Base-by-base conservation (phyloP, 2,888 invertebrate species). In the Panopea generosa region DNA sequence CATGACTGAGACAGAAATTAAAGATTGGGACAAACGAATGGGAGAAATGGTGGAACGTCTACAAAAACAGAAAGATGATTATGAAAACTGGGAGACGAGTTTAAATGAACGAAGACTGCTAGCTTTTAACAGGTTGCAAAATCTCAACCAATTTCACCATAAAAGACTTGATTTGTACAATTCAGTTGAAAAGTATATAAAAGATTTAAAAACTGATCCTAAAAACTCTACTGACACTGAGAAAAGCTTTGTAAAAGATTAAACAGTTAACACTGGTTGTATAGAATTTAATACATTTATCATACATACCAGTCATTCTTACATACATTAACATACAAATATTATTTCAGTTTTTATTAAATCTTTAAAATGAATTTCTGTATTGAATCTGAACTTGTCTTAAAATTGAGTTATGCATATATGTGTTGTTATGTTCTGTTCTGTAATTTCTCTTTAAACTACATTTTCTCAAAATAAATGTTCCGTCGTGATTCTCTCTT, bases 111-210 rank as follows among this genome's bases (percentile, higher is more conserved):
- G 77, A 4, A 66, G 67, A 60, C 62, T 67, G 16, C 24, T 29
- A 43, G 68, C 63, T 0, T 60, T 27, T 22, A 68, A 40, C 7
- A 62, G 63, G 63, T 38, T 77, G 20, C 52, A 68, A 26, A 62
- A 68, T n/a, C 53, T 77, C 2, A 40, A 63, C 22, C 50, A 24
- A 24, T 72, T 62, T 68, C 71, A 71, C 24, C 45, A 53, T 26
- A 45, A 67, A 7, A 26, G 77, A 40, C 52, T 68, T 57, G 60
- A 61, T 9, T 27, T 72, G 20, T 77, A 72, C 33, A 63, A 71
- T n/a, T 66, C 56, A 6, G 52, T 74, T 16, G 66, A 62, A 20
- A 29, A 55, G 22, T 74, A 74, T 18, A 26, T 74, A 9, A 24
- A 57, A 18, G 62, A 50, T 1, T 22, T 52, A 16, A 56, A 33